Base-by-base conservation (phyloP, 2,797 vertebrate genomes). In the Poeciliopsis turneri region DNA sequence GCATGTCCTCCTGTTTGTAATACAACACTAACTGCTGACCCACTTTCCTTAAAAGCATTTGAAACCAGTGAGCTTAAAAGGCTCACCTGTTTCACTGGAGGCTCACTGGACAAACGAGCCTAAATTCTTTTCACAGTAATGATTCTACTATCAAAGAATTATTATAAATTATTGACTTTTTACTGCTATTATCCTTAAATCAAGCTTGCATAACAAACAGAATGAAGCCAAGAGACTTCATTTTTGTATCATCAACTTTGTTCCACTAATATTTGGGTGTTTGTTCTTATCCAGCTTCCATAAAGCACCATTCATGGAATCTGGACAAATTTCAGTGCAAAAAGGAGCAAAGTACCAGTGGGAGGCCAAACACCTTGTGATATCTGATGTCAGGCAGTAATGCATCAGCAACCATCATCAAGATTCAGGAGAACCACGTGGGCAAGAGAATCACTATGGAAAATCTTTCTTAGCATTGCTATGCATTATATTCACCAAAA, bases 1-100 rank as follows among this genome's bases (percentile, higher is more conserved):
- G 61, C 33, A 64, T 46, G 43, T 23, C 23, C 23, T 49, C 46
- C 75, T 68, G 61, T 78, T 71, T 86, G 92, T 82, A 88, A 94
- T 46, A 47, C 51, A 75, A 79, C 74, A 79, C 84, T 81, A 15
- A 72, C 39, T 57, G 87, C 76, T 87, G 87, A 86, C 78, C 82
- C 64, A 69, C 51, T 76, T 81, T 53, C 77, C 73, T 84, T 70
- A 79, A 80, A 88, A 88, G 51, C 78, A 89, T 77, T 30, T 80
- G 78, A 86, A 74, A 88, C 85, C 76, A 12, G 30, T 3, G 45
- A 30, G 36, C 15, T 1, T 47, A 18, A 47, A 47, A 47, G 46
- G 15, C 5, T 47, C 46, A 47, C 4, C 4, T 18, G 46, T 47
- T 47, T 4, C 16, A 47, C 46, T 0, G 5, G 46, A 47, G 16